Evolutionary conservation across 2,797 vertebrate genomes (phyloP).

Genomic region (Thamnophis elegans): DNA sequence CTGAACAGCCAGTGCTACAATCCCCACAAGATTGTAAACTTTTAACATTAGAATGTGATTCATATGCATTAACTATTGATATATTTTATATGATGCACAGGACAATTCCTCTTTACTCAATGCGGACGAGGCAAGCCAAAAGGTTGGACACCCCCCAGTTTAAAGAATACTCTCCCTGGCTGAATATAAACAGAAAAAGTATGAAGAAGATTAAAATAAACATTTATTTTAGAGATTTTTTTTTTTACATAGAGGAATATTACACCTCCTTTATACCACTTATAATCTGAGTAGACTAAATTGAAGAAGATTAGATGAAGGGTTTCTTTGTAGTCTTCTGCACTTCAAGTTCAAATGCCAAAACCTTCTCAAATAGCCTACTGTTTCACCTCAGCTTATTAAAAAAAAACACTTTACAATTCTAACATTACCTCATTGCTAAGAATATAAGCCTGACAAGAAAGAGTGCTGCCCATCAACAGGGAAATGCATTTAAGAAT

Average conservation of each 20-base stretch:
- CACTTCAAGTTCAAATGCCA: neutral
- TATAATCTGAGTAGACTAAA: neutral
- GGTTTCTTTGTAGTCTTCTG: conserved; percentile 14
- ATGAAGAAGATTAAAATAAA: neutral
- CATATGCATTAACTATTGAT: neutral
- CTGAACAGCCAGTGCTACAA: neutral
- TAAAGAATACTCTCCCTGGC: neutral
- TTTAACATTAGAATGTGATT: neutral
- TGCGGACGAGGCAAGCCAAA: neutral
- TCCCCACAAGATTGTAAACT: neutral
- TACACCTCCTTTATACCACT: neutral
- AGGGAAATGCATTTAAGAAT: too few relatives aligned
- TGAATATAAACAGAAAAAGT: neutral
- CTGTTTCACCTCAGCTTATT: neutral
- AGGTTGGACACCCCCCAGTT: neutral
- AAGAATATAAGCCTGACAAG: too few relatives aligned
- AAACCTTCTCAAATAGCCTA: neutral
- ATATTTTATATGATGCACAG: neutral
- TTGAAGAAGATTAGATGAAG: neutral
- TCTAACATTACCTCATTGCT: neutral
- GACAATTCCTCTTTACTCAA: neutral
- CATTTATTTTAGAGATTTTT: neutral
- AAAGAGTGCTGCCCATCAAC: neutral
- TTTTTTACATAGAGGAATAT: neutral
- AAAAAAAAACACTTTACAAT: neutral